phyloP scores from a whole-genome alignment of 2,113 vertebrate genomes.

The Drymodes brunneopygia region DNA sequence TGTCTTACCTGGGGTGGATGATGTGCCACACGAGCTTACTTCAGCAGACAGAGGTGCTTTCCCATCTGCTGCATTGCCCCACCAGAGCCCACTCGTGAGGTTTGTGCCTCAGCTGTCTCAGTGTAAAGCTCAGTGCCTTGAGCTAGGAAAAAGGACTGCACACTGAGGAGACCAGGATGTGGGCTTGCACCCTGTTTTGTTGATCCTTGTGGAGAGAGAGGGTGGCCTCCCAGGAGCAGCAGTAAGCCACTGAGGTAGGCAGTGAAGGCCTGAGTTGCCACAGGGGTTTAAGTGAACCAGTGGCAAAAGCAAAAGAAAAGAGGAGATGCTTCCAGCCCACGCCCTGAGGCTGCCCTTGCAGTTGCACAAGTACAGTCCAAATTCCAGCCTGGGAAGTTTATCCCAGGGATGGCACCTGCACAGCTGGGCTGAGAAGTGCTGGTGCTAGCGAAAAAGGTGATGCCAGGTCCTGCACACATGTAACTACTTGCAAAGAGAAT shows the following conservation, averaged over 20 bases:
- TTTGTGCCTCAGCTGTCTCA: background rate
- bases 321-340: background rate
- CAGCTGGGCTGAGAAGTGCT: background rate
- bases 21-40: background rate
- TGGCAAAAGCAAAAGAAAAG: background rate
- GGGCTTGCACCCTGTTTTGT: background rate
- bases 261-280: background rate
- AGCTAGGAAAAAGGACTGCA: background rate
- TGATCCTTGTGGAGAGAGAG: background rate
- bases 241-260: background rate
- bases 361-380: background rate
- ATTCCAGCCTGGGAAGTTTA: background rate
- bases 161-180: background rate
- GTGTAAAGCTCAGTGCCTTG: background rate
- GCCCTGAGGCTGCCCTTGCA: background rate
- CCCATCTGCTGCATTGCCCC: background rate
- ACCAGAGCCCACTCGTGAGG: background rate
- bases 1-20: background rate
- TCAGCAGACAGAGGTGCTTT: background rate
- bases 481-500: background rate
- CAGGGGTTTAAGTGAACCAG: background rate
- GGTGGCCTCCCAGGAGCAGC: background rate
- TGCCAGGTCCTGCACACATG: background rate
- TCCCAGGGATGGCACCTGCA: background rate
- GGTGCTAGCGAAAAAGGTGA: background rate